Evolutionary conservation across 2,113 vertebrate genomes (phyloP).

Genomic region (Sebastes schlegelii): DNA sequence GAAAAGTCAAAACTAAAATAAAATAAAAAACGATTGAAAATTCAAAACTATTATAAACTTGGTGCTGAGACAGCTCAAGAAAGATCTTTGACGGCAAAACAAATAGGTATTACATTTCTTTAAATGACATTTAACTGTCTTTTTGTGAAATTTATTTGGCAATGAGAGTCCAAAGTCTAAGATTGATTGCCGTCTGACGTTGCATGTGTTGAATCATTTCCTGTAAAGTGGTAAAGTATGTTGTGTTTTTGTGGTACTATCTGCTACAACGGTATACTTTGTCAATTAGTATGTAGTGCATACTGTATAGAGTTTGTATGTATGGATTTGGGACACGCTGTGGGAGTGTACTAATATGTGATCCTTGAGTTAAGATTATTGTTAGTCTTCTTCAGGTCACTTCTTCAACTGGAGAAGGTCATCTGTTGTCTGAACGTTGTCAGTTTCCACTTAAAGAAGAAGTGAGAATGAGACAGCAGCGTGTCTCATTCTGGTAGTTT

Average conservation of each 20-base stretch:
- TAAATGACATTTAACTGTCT: background rate
- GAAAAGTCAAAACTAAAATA: no score
- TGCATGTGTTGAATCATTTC: background rate
- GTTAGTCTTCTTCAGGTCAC: background rate
- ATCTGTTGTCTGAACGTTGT: background rate
- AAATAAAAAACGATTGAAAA: no score
- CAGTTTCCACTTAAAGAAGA: background rate
- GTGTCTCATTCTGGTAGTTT: background rate
- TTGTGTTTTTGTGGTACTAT: background rate
- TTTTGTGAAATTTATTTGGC: background rate
- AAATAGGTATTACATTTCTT: background rate
- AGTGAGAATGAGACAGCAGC: background rate
- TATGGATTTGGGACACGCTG: background rate
- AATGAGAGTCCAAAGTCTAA: background rate
- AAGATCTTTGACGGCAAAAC: background rate
- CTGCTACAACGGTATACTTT: background rate
- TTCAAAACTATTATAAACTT: no score
- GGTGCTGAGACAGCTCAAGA: background rate
- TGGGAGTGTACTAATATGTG: background rate
- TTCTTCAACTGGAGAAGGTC: background rate
- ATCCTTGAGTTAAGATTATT: background rate
- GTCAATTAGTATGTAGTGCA: background rate
- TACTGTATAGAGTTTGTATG: background rate
- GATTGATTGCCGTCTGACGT: no score
- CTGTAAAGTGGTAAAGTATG: no score